Conservation (phyloP, 2,113 vertebrate genomes). For the Rhynchomys soricoides region DNA sequence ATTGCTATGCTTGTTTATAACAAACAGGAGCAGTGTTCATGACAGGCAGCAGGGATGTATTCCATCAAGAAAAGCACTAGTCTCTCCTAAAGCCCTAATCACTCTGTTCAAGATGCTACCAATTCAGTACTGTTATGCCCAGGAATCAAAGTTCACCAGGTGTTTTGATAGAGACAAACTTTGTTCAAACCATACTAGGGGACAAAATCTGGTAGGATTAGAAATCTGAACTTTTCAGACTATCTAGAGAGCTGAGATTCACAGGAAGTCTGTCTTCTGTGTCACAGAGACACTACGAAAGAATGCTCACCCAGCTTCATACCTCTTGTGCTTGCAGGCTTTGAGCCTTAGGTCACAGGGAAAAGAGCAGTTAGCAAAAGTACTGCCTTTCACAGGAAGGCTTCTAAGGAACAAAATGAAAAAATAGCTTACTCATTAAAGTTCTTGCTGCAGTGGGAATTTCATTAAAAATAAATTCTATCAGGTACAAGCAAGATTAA, state of each 20-base stretch:
- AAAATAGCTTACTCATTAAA: conserved; percentile 48
- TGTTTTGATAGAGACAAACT: not conserved
- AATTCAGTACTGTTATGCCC: too few relatives aligned
- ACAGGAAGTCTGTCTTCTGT: not conserved
- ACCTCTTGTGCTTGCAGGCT: not conserved
- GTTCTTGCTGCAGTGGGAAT: conserved; percentile 14
- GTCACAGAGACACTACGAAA: not conserved
- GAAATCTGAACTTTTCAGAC: not conserved
- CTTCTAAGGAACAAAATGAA: not conserved
- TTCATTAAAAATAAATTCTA: conserved; percentile 61
- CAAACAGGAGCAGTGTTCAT: too few relatives aligned
- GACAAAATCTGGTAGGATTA: not conserved
- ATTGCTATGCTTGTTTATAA: not conserved
- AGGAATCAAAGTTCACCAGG: not conserved
- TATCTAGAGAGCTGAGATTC: not conserved
- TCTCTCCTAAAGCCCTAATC: not conserved
- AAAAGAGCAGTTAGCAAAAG: not conserved
- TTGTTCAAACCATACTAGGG: not conserved
- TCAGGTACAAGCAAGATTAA: conserved; percentile 59
- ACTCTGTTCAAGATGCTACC: not conserved
- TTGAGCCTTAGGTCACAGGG: not conserved
- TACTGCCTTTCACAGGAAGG: not conserved
- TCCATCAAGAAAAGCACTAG: not conserved
- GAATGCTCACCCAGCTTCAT: not conserved
- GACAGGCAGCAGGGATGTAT: not conserved